Evolutionary conservation across 2,888 invertebrate species (phyloP), one percentile per base, ranked within the genome.

Genomic region (Drosophila trichaetosa): DNA sequence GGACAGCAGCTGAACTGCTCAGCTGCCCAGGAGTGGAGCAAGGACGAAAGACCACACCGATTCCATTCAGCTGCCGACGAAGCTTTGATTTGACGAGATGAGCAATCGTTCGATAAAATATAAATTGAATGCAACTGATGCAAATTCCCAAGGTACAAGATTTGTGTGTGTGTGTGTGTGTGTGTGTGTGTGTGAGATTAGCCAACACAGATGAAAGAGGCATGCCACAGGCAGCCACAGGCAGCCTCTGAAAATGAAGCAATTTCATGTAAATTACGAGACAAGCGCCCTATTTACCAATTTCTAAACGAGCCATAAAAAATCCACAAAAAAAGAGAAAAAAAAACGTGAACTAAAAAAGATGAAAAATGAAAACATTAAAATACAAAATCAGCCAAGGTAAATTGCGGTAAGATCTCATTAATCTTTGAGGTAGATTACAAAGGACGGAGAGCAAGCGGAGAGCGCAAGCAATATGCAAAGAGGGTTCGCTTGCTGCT

Each of bases 261-360:
- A 87, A 88, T 88, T 88, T 88, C 90, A 89, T 90, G 89, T 89
- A 89, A 88, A 90, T 88, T 88, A 88, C 76, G 89, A 87, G 89
- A 89, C 90, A 89, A 79, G 87, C 89, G 80, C 87, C 77, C 82
- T 73, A 80, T 81, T 90, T 78, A 80, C 73, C 68, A 54, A 79
- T 54, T 49, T 27, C 79, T 76, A 88, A 89, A 90, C 87, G 82
- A 88, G 67, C 79, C 87, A 88, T 90, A 88, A 83, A 87, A 89
- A 89, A 80, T 72, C 61, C 38, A 68, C 59, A 76, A 57, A 73
- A 73, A 24, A 2, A 59, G 57, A 42, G 40, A 60, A 33, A 60
- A 42, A 63, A 65, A 58, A 52, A 75, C 60, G 63, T 52, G 66
- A 51, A 62, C n/a, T 42, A 66, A 63, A 51, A 49, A 58, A 49